phyloP scores from a whole-genome alignment of 2,113 vertebrate species.

The Clarias batrachus region DNA sequence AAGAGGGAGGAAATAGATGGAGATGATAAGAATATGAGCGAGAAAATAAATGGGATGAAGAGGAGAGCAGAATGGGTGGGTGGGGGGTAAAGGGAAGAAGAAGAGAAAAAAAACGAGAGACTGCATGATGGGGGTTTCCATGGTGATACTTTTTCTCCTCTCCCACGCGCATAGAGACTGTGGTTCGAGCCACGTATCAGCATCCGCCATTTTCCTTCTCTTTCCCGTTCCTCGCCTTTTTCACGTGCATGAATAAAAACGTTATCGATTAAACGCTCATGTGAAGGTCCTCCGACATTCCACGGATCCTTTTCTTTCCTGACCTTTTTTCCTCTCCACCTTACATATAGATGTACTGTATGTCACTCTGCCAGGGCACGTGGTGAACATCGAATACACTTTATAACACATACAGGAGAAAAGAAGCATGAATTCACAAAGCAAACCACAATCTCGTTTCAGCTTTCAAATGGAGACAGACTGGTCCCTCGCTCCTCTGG shows the following conservation, averaged over 20 bases:
- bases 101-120: constrained; percentile 31
- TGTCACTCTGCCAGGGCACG: neutral
- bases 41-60: constrained; percentile 12
- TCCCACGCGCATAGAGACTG: constrained; percentile 49
- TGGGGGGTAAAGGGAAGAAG: neutral
- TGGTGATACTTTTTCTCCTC: constrained; percentile 58
- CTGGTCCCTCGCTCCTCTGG: constrained; percentile 34
- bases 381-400: constrained; percentile 12
- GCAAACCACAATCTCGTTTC: constrained; percentile 13
- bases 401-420: neutral
- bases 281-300: constrained; percentile 6
- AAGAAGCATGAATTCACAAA: neutral
- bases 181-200: constrained; percentile 43
- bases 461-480: constrained; percentile 37
- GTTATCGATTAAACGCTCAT: constrained; percentile 3
- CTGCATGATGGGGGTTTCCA: constrained; percentile 57
- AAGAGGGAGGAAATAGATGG: constrained; percentile 13
- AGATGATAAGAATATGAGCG: constrained; percentile 6
- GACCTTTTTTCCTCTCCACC: constrained; percentile 29
- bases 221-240: neutral
- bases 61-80: constrained; percentile 31
- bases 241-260: neutral
- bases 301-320: constrained; percentile 7
- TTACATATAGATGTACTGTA: constrained; percentile 7
- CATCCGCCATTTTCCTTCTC: constrained; percentile 32